Conservation (phyloP, 2,113 vertebrate species). For the Pitta sordida region DNA sequence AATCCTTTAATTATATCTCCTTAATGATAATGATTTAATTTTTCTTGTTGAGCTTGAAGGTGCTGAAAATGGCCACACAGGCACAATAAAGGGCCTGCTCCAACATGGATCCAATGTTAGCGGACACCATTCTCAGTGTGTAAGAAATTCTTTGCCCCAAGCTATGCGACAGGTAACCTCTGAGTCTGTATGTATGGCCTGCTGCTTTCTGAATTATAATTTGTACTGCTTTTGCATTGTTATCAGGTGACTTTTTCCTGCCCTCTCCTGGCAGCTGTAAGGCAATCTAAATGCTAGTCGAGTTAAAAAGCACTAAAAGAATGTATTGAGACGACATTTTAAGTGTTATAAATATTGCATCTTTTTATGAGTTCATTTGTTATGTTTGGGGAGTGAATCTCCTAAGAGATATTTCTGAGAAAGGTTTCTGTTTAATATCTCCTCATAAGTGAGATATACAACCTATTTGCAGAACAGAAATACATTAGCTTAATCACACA, state of each 20-base stretch:
- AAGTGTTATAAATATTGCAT: slow-evolving; percentile 20
- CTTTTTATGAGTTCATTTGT: slow-evolving; percentile 5
- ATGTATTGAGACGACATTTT: neutral
- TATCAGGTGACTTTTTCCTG: slow-evolving; percentile 33
- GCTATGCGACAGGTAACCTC: slow-evolving; percentile 72
- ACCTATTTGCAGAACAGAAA: neutral
- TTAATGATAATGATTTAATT: neutral
- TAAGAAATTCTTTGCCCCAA: slow-evolving; percentile 82
- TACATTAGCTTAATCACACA: too few relatives aligned
- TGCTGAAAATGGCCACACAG: slow-evolving; percentile 62
- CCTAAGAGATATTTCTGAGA: neutral
- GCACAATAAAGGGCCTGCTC: slow-evolving; percentile 70
- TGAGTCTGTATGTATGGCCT: slow-evolving; percentile 8
- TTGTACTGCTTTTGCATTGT: neutral
- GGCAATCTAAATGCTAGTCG: slow-evolving; percentile 62
- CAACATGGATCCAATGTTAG: slow-evolving; percentile 72
- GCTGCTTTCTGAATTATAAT: slow-evolving; percentile 24
- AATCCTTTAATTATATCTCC: neutral
- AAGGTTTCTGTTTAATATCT: neutral
- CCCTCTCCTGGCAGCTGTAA: neutral
- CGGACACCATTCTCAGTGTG: slow-evolving; percentile 75
- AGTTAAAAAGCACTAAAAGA: slow-evolving; percentile 17
- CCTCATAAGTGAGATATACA: neutral
- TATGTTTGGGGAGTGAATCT: slow-evolving; percentile 36
- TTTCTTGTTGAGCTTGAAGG: slow-evolving; percentile 46